Evolutionary conservation across 1,140 invertebrate genomes (phyloP).

Genomic region (Goniozus legneri): DNA sequence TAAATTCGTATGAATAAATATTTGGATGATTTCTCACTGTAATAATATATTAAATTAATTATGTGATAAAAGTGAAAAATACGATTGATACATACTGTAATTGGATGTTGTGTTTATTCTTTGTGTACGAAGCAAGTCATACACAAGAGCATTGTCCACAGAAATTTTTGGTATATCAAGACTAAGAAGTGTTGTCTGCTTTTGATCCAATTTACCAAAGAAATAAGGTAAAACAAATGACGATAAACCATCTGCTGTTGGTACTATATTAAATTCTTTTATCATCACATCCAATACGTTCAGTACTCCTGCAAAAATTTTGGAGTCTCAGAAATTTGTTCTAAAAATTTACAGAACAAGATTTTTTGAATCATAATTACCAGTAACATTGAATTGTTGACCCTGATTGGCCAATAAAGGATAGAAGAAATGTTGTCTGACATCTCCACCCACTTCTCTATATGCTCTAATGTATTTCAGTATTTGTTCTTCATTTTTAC

Average conservation of each 20-base stretch:
- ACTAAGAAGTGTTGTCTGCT: neutral
- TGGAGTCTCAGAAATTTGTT: too few species aligned
- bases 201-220: neutral
- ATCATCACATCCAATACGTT: too few species aligned
- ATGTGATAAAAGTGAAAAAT: neutral
- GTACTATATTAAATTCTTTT: neutral
- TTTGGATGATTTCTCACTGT: neutral
- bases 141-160: neutral
- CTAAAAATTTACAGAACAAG: too few species aligned
- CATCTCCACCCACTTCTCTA: too few species aligned
- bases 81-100: neutral
- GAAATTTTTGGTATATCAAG: neutral
- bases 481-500: too few species aligned
- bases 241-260: neutral
- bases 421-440: too few species aligned
- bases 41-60: neutral
- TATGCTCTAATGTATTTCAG: too few species aligned
- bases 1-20: neutral
- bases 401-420: too few species aligned
- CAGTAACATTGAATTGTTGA: too few species aligned
- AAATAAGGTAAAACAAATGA: neutral
- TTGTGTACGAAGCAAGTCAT: neutral
- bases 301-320: too few species aligned
- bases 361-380: too few species aligned
- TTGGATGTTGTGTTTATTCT: neutral